A percentile compares a stretch with the other conserved stretches of the same genome.
These are phyloP conservation scores for Brachyhypopomus occidentalis DNA, from an alignment of 2,113 vertebrate species.

Conservation along the genomic window DNA sequence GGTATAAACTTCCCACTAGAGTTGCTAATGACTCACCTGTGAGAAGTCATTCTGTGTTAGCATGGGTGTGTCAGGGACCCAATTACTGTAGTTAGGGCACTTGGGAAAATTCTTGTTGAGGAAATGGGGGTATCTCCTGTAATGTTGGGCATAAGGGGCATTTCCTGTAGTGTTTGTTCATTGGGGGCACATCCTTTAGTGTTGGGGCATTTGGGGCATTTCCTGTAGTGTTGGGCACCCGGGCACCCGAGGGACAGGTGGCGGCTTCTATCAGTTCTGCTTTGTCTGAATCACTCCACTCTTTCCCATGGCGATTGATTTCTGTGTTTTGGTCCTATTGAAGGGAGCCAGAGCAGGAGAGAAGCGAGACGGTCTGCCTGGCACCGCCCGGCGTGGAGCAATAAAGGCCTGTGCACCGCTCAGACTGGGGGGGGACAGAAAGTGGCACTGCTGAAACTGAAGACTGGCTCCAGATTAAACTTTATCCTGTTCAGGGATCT, in stretches of 20 bases:
- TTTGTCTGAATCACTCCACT: conserved; percentile 4
- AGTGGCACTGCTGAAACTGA: conserved; percentile 37
- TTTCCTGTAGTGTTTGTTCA: too few species aligned
- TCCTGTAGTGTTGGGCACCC: too few species aligned
- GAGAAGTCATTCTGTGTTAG: conserved; percentile 28
- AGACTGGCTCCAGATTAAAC: conserved; percentile 44
- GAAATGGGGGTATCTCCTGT: too few species aligned
- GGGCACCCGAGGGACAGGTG: too few species aligned
- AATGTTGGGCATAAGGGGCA: too few species aligned
- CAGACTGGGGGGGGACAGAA: conserved; percentile 9
- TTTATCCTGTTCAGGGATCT: conserved; percentile 47
- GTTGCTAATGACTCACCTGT: conserved; percentile 19
- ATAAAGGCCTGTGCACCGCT: conserved; percentile 2
- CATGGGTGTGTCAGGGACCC: conserved; percentile 20
- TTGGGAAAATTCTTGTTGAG: too few species aligned
- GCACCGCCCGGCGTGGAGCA: neutral
- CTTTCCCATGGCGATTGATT: neutral
- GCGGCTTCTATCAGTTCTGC: neutral
- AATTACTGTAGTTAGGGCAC: neutral
- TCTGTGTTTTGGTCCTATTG: neutral
- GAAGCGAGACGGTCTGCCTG: neutral
- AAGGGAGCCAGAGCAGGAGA: too few species aligned
- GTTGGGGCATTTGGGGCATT: too few species aligned
- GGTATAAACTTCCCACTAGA: conserved; percentile 34
- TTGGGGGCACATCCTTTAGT: too few species aligned